phyloP scores from a whole-genome alignment of 2,797 vertebrate species.

The Poecilia wingei region DNA sequence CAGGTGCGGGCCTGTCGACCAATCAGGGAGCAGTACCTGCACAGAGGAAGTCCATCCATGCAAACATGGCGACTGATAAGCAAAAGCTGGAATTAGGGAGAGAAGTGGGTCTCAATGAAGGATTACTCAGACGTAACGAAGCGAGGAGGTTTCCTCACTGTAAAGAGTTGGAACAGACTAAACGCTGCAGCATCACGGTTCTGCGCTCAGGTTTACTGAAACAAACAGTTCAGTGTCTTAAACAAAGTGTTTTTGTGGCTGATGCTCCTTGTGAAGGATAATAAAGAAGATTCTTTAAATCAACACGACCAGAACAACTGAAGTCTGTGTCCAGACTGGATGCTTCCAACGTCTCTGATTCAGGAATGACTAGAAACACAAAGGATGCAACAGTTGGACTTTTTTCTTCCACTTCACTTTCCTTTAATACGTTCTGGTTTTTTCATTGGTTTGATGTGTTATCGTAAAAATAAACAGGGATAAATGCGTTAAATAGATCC shows the following conservation, averaged over 20 bases:
- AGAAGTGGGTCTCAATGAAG: constrained; percentile 7
- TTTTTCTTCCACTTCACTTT: background rate
- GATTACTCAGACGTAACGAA: background rate
- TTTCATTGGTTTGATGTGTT: background rate
- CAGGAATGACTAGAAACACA: background rate
- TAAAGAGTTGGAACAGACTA: background rate
- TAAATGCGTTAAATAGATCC: background rate
- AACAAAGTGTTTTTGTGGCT: background rate
- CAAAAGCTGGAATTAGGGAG: constrained; percentile 24
- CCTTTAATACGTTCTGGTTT: background rate
- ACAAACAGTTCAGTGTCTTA: background rate
- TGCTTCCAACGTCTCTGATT: background rate
- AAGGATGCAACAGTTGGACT: background rate
- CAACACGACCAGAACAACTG: background rate
- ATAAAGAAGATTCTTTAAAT: background rate
- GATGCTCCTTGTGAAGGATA: background rate
- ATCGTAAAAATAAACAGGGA: background rate
- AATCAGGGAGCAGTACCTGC: background rate
- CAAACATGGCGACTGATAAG: constrained; percentile 36
- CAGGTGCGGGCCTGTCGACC: background rate
- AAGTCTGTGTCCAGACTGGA: background rate
- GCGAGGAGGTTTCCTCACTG: background rate
- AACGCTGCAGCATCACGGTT: background rate
- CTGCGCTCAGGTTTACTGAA: background rate
- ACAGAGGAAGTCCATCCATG: constrained; percentile 38